Base-by-base conservation (phyloP, 2,888 invertebrate species). In the Linyphia triangularis region DNA sequence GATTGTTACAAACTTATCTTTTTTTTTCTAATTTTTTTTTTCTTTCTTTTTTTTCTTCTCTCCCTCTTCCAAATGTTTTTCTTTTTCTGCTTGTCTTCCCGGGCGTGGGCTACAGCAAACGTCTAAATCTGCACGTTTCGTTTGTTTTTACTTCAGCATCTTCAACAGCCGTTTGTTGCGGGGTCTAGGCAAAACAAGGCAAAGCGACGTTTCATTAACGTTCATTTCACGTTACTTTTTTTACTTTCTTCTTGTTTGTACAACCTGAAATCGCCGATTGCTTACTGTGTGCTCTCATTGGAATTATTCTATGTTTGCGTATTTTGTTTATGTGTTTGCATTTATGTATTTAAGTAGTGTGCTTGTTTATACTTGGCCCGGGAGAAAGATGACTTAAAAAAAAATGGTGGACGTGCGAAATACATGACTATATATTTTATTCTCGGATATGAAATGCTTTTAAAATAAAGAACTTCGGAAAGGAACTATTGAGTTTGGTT, bases 181-280 rank as follows among this genome's bases (percentile, higher is more conserved):
- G 10, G 43, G 2, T 16, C n/a, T n/a, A n/a, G n/a, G n/a, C 51
- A 51, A 51, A 51, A 51, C 51, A 51, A 51, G 51, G 63, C 19
- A 26, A 28, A 24, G 24, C 30, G 22, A 63, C 67, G 19, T 33
- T 67, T 67, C 33, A 67, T 67, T 67, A 67, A 4, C 30, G 33
- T 67, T 67, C 33, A 24, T 63, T 33, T 67, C 67, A 33, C 26
- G 30, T 67, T 67, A 26, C 30, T 67, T 33, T 67, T 67, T 33
- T 67, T 67, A 24, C 63, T n/a, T 33, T 28, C 16, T 51, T 67
- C 19, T 26, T 33, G n/a, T 67, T 33, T 67, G 10, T n/a, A 16
- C 67, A 28, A 30, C 3, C n/a, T 5, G 19, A 9, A 3, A 19
- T n/a, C 51, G 13, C n/a, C 51, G 16, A 51, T n/a, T n/a, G n/a